Conservation (phyloP, 35 echinoderm and acorn worm genomes). For the Ptychodera flava region DNA sequence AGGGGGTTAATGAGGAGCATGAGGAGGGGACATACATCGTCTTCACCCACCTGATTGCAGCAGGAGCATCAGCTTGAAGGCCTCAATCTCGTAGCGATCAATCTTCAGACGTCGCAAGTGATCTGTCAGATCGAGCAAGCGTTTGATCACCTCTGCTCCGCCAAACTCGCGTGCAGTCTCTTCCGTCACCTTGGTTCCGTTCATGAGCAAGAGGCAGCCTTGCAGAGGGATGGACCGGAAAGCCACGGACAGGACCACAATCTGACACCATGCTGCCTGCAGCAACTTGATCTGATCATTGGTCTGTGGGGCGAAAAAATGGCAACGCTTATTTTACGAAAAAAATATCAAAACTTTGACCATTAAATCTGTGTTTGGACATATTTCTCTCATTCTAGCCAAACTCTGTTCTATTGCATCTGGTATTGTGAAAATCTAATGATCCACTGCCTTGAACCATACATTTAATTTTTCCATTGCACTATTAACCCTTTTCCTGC, state of each 20-base stretch:
- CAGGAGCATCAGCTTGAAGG: conserved; percentile 43
- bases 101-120: conserved; percentile 18
- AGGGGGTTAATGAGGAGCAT: no score
- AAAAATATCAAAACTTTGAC: no score
- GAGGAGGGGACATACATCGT: not conserved
- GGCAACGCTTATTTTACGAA: not conserved
- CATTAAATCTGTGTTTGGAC: no score
- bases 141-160: conserved; percentile 8
- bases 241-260: conserved; percentile 15
- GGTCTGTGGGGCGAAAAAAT: conserved; percentile 7
- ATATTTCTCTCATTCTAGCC: no score
- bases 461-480: no score
- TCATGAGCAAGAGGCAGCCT: conserved; percentile 12
- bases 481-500: no score
- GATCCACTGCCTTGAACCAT: no score
- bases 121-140: conserved; percentile 21
- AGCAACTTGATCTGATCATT: conserved; percentile 28
- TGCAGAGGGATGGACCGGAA: conserved; percentile 29
- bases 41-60: conserved; percentile 46
- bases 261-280: conserved; percentile 11
- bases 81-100: conserved; percentile 23
- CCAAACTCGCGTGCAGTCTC: not conserved
- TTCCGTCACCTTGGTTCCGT: conserved; percentile 13
- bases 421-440: no score
- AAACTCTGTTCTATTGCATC: no score